phyloP scores from a whole-genome alignment of 1,140 invertebrate genomes.

The Hyphantria cunea region DNA sequence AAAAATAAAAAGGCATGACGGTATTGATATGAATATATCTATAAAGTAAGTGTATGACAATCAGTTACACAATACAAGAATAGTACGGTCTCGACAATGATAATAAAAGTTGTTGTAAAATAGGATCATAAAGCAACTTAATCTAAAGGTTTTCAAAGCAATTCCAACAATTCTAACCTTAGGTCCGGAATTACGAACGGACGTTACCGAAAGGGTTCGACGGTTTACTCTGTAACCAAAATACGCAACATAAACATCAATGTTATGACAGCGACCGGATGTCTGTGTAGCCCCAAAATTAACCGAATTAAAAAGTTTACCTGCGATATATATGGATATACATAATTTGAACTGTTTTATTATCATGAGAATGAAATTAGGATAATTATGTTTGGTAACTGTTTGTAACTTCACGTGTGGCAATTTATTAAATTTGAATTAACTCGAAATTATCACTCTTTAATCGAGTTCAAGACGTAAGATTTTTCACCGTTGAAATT shows the following conservation, averaged over 20 bases:
- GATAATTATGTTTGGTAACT: no score
- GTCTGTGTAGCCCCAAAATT: constrained; percentile 11
- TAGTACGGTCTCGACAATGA: no score
- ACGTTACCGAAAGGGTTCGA: constrained; percentile 6
- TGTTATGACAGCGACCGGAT: constrained; percentile 11
- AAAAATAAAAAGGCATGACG: no score
- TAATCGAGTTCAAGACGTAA: no score
- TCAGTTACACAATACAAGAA: no score
- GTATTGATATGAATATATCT: no score
- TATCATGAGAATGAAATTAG: background rate
- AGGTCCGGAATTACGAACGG: background rate
- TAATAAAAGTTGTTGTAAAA: no score
- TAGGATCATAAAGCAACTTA: background rate
- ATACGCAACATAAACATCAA: constrained; percentile 25
- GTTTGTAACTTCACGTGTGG: no score
- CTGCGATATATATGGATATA: background rate
- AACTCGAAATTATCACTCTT: no score
- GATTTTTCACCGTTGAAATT: no score
- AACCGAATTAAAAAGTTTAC: constrained; percentile 9
- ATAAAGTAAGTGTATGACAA: no score
- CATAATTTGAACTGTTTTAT: constrained; percentile 1
- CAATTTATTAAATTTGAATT: no score
- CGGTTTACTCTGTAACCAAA: constrained; percentile 21
- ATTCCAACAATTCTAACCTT: constrained; percentile 5
- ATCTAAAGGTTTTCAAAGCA: constrained; percentile 13